Conservation (phyloP, 2,113 vertebrate species). For the Murina feae region DNA sequence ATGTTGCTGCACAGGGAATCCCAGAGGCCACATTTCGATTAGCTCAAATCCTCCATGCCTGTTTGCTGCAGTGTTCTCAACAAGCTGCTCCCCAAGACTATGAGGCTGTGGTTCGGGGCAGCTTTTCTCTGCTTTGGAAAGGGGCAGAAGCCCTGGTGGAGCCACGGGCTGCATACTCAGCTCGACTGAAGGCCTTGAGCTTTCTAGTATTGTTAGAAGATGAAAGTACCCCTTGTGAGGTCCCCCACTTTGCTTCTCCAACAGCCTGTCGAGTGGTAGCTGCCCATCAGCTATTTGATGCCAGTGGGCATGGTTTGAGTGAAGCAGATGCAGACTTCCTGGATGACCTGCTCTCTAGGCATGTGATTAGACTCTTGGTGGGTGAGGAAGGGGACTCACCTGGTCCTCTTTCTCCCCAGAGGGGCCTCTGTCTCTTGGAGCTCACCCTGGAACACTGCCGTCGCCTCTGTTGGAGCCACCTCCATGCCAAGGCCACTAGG, state of each 20-base stretch:
- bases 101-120: conserved; percentile 77
- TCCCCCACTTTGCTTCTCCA: conserved; percentile 75
- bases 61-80: conserved; percentile 66
- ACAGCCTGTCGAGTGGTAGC: conserved; percentile 77
- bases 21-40: conserved; percentile 66
- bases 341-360: conserved; percentile 64
- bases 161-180: conserved; percentile 57
- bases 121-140: conserved; percentile 88
- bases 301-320: conserved; percentile 45
- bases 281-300: conserved; percentile 81
- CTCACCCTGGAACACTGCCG: conserved; percentile 80
- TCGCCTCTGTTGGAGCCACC: conserved; percentile 80
- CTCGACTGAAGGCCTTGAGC: conserved; percentile 83
- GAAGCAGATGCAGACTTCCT: conserved; percentile 80
- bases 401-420: neutral
- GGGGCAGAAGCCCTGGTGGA: neutral
- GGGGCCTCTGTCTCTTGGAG: conserved; percentile 77
- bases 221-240: conserved; percentile 51
- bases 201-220: conserved; percentile 86
- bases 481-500: conserved; percentile 63
- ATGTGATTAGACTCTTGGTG: conserved; percentile 64
- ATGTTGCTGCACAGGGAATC: conserved; percentile 67
- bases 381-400: neutral
- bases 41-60: conserved; percentile 80
- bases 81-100: conserved; percentile 75